Conservation (phyloP, 2,113 vertebrate genomes). For the Bettongia penicillata region DNA sequence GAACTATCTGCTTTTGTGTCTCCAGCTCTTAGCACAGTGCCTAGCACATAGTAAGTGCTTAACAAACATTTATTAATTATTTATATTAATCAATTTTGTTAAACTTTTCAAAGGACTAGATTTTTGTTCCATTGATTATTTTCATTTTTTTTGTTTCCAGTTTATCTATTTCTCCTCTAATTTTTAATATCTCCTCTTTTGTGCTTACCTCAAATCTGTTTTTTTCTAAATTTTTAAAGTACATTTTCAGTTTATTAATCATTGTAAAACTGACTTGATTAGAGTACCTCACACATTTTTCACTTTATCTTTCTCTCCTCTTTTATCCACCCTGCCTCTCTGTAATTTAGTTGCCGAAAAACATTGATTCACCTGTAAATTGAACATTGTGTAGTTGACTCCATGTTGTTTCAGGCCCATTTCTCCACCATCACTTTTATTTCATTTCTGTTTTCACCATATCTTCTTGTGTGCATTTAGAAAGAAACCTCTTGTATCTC, state of each 20-base stretch:
- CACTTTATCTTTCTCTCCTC: background rate
- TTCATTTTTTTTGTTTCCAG: background rate
- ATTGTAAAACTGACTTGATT: background rate
- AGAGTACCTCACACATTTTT: background rate
- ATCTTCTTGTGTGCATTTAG: background rate
- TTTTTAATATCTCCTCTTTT: background rate
- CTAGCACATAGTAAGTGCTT: background rate
- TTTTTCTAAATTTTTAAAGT: background rate
- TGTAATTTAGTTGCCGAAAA: background rate
- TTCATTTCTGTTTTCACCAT: background rate
- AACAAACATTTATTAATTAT: background rate
- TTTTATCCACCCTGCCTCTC: background rate
- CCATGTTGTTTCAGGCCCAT: background rate
- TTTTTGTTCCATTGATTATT: background rate
- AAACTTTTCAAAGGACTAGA: background rate
- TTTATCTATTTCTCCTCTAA: background rate
- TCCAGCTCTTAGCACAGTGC: too few species aligned
- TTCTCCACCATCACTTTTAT: background rate
- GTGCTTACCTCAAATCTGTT: background rate
- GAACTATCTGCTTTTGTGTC: too few species aligned
- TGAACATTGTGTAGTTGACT: background rate
- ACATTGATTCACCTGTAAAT: background rate
- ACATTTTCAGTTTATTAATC: background rate
- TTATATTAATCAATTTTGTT: background rate
- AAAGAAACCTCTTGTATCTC: too few species aligned